Evolutionary conservation across 1,140 invertebrate genomes (phyloP), one percentile per base, ranked within the genome.

Genomic region (Hyphantria cunea): DNA sequence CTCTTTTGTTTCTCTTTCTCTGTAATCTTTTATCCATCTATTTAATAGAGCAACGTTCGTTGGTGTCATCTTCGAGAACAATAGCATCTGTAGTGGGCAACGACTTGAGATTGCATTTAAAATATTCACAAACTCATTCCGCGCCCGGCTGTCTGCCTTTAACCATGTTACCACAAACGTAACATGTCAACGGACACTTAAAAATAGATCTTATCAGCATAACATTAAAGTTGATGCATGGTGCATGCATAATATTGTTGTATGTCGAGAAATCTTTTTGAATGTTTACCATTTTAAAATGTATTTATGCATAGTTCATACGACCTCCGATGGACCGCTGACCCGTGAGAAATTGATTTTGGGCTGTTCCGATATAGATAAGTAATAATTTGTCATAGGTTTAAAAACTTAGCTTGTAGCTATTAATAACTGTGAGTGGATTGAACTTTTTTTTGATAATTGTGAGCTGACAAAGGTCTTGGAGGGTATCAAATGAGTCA

Each of bases 81-180:
- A 82, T 80, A 77, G 78, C 34, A 72, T 76, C 74, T 81, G 76
- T 77, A 82, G 74, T 82, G 72, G 70, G 39, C 80, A 79, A 78
- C 76, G 74, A 74, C 73, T 76, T 52, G 62, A 82, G 82, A 86
- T 84, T 84, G 80, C 74, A 64, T 83, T 83, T 86, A 72, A 86
- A 86, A 84, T 86, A 86, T 86, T 82, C 82, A 86, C 82, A 84
- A 74, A 73, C 68, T 74, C 74, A 80, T 80, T 80, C 71, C 71
- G 68, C 66, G 75, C 69, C 72, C 74, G 72, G 68, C 66, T 71
- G 72, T 77, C 75, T 77, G 67, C 42, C 72, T 63, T 62, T 72
- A 76, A 76, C 72, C 58, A 37, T 62, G 61, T 72, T 68, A 61
- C 61, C 2, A 47, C 33, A 50, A 61, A 33, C 50, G 12, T 34